A percentile compares a stretch with the other conserved stretches of the same genome.
These are phyloP conservation scores for Folsomia candida DNA, from an alignment of 2,888 invertebrate species.

Conservation along the genomic window DNA sequence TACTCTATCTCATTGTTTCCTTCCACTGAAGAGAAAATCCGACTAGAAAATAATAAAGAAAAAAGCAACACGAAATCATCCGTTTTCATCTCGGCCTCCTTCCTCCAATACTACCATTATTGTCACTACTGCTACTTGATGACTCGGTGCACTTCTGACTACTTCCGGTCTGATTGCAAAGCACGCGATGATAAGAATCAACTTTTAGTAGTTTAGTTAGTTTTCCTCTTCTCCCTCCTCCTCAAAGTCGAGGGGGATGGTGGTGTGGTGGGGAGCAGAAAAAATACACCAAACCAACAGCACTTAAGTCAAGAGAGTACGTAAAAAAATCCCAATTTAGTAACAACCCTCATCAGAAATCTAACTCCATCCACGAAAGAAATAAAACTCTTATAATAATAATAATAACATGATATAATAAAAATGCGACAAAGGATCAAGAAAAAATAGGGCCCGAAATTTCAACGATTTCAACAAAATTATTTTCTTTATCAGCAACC, in stretches of 20 bases:
- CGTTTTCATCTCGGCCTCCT: too few relatives aligned
- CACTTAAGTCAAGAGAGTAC: background rate
- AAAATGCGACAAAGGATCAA: background rate
- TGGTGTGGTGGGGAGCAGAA: conserved; percentile 12
- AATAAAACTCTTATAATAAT: background rate
- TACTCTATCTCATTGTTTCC: too few relatives aligned
- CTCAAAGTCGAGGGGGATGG: background rate
- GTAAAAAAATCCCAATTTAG: background rate
- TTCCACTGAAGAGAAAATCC: too few relatives aligned
- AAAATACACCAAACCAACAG: conserved; percentile 14
- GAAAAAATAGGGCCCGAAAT: background rate
- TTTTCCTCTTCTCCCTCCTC: background rate
- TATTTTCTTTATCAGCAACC: background rate
- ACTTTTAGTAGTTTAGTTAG: conserved; percentile 20
- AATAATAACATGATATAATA: background rate
- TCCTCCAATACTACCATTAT: too few relatives aligned
- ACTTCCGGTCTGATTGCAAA: conserved; percentile 32
- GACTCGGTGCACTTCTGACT: too few relatives aligned
- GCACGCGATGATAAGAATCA: conserved; percentile 37
- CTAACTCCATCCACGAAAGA: background rate
- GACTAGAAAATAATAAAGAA: too few relatives aligned
- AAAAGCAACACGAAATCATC: too few relatives aligned
- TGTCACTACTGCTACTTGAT: too few relatives aligned
- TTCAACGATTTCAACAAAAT: background rate
- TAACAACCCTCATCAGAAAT: too few relatives aligned